Evolutionary conservation across 2,888 invertebrate genomes (phyloP).

Genomic region (Agrypnus murinus): DNA sequence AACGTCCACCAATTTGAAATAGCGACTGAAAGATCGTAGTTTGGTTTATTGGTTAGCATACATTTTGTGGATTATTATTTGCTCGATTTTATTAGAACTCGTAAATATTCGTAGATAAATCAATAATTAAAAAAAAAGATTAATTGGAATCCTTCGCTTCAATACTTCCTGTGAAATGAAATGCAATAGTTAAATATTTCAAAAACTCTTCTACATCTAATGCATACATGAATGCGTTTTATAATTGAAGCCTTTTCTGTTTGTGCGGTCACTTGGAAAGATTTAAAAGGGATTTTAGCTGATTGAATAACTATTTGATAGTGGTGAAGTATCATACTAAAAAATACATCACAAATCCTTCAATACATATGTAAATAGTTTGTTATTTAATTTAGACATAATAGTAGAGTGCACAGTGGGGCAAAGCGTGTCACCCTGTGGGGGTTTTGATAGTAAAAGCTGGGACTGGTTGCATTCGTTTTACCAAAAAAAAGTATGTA

Average conservation of each 20-base stretch:
- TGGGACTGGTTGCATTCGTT: too few species aligned
- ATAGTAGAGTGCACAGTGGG: too few species aligned
- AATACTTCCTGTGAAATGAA: too few species aligned
- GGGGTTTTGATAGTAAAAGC: too few species aligned
- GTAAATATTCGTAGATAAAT: slow-evolving; percentile 23
- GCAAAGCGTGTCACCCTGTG: too few species aligned
- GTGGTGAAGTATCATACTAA: too few species aligned
- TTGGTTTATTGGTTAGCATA: slow-evolving; percentile 53
- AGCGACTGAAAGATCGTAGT: slow-evolving; percentile 52
- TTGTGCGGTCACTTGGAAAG: slow-evolving; percentile 1
- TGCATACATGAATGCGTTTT: slow-evolving; percentile 26
- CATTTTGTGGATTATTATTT: slow-evolving; percentile 55
- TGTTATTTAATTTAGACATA: too few species aligned
- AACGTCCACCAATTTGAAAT: slow-evolving; percentile 48
- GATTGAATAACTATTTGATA: too few species aligned
- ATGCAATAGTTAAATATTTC: too few species aligned
- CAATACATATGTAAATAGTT: too few species aligned
- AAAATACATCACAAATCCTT: too few species aligned
- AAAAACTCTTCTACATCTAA: background rate
- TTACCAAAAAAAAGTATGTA: too few species aligned
- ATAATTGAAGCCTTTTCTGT: slow-evolving; percentile 9
- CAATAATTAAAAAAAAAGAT: slow-evolving; percentile 23
- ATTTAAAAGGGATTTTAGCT: background rate
- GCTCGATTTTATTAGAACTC: slow-evolving; percentile 51
- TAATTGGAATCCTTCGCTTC: slow-evolving; percentile 16